Conservation (phyloP, 92 coral and sea anemone genomes). For the Epizoanthus rinbou region DNA sequence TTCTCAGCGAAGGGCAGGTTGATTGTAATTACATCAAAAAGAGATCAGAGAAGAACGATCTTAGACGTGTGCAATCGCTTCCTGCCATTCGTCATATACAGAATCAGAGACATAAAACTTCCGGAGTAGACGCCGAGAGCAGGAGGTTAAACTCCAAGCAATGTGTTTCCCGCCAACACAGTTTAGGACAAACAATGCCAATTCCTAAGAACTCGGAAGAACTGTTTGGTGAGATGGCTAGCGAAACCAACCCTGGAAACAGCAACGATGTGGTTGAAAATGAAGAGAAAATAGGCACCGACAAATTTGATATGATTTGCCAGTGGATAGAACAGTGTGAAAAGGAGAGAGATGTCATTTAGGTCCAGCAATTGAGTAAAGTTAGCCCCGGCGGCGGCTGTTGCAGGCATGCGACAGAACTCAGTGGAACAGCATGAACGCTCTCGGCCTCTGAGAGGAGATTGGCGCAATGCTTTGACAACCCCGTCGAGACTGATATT, state of each 20-base stretch:
- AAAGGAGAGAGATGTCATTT: background rate
- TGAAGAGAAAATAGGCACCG: constrained; percentile 3
- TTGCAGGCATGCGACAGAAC: background rate
- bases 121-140: constrained; percentile 34
- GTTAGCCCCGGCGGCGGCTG: background rate
- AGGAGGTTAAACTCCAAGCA: background rate
- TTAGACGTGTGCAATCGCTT: constrained; percentile 33
- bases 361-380: background rate
- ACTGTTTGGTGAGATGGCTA: background rate
- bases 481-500: background rate
- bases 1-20: constrained; percentile 6
- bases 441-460: background rate
- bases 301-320: constrained; percentile 23
- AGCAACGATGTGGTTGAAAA: background rate
- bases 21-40: constrained; percentile 11
- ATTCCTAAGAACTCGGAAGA: background rate
- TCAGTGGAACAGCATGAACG: background rate
- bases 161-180: constrained; percentile 17
- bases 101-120: constrained; percentile 8
- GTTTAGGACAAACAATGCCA: background rate
- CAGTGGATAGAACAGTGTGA: constrained; percentile 39
- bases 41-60: constrained; percentile 1
- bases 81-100: constrained; percentile 26
- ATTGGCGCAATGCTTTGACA: background rate
- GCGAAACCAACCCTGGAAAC: background rate